Conservation (phyloP, 1,140 invertebrate genomes). For the Acromyrmex charruanus region DNA sequence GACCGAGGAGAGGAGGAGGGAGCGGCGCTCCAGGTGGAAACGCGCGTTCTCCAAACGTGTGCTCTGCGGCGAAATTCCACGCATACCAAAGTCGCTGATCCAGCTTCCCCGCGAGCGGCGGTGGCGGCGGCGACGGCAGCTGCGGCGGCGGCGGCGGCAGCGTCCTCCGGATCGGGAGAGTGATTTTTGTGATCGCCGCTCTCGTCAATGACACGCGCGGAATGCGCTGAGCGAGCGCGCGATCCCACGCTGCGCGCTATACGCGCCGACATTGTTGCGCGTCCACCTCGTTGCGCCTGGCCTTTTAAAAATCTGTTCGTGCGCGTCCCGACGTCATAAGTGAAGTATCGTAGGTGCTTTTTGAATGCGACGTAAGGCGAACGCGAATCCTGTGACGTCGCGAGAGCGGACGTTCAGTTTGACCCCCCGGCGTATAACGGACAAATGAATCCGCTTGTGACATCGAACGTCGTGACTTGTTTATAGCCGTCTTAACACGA, state of each 20-base stretch:
- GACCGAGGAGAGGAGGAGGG: neutral
- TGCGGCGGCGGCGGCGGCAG: conserved; percentile 71
- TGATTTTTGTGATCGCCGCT: conserved; percentile 77
- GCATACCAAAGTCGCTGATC: conserved; percentile 68
- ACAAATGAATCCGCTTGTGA: conserved; percentile 20
- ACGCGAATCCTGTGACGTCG: neutral
- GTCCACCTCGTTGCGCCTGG: neutral
- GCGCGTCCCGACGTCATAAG: conserved; percentile 16
- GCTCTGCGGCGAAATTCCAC: conserved; percentile 59
- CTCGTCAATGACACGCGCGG: conserved; percentile 82
- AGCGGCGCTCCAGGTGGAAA: conserved; percentile 40
- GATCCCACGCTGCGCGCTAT: conserved; percentile 59
- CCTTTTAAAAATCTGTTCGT: conserved; percentile 32
- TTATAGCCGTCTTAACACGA: neutral
- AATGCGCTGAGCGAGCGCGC: conserved; percentile 80
- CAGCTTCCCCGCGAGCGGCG: conserved; percentile 59
- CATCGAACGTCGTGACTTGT: neutral
- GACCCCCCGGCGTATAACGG: conserved; percentile 32
- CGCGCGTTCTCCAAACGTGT: conserved; percentile 45
- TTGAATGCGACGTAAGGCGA: conserved; percentile 46
- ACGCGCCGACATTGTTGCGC: conserved; percentile 56
- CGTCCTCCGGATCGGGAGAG: conserved; percentile 81
- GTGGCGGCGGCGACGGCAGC: conserved; percentile 50
- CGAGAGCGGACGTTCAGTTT: conserved; percentile 19
- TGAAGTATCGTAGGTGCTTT: neutral